Evolutionary conservation across 2,888 invertebrate species (phyloP).

Genomic region (Apocheima hispidaria): DNA sequence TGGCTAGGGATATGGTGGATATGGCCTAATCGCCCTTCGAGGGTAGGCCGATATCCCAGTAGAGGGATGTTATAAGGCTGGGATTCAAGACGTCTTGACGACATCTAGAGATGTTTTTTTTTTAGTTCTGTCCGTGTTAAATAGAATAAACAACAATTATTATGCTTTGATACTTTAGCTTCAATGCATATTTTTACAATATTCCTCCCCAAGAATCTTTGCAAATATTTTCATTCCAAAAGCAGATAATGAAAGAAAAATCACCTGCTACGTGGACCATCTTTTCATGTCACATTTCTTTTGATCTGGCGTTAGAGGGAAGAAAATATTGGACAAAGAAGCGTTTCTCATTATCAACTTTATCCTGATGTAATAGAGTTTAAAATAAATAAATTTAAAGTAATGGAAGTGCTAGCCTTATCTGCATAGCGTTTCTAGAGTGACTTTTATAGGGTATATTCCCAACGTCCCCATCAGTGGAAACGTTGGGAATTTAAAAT

Average conservation of each 20-base stretch:
- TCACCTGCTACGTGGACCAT: conserved; percentile 18
- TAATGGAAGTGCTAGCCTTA: not conserved
- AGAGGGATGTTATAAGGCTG: no score
- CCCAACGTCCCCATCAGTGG: no score
- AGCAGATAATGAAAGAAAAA: conserved; percentile 34
- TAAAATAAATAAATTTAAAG: not conserved
- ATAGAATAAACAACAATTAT: no score
- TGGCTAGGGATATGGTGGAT: no score
- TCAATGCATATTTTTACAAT: conserved; percentile 18
- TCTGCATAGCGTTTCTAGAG: not conserved
- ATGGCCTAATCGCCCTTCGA: no score
- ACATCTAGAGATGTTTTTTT: no score
- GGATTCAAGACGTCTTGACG: no score
- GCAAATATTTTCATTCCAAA: conserved; percentile 28
- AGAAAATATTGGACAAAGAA: conserved; percentile 8
- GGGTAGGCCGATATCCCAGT: no score
- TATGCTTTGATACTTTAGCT: not conserved
- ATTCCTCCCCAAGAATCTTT: conserved; percentile 1
- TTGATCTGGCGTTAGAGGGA: conserved; percentile 32
- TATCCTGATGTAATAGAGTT: conserved; percentile 6
- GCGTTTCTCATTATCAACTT: conserved; percentile 19
- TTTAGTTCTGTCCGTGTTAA: no score
- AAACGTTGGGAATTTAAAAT: no score
- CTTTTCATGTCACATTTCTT: conserved; percentile 38
- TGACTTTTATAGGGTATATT: not conserved